A percentile compares a stretch with the other conserved stretches of the same genome.
Conservation (phyloP, 2,113 vertebrate genomes). For the Pseudolaguvia tuberculata region DNA sequence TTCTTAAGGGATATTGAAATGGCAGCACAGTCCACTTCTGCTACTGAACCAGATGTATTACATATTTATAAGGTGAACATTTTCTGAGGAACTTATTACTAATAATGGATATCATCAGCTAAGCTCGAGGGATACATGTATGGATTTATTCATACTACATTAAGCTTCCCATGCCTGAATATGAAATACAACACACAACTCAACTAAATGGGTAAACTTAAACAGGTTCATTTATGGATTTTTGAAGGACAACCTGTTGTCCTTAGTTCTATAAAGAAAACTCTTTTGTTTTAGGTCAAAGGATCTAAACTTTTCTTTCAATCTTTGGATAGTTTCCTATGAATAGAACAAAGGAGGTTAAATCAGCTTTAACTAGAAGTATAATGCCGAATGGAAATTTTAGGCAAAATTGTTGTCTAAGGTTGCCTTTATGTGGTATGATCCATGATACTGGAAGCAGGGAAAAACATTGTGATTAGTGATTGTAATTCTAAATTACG, state of each 20-base stretch:
- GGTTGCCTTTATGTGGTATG: no score
- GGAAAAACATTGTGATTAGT: no score
- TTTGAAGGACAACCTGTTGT: not conserved
- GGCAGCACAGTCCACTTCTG: not conserved
- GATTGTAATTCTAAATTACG: no score
- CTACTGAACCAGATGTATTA: constrained; percentile 1
- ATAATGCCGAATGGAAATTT: no score
- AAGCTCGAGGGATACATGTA: constrained; percentile 9
- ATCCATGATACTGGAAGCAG: no score
- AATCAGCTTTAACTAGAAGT: no score
- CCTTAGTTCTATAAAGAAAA: not conserved
- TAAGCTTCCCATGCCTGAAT: not conserved
- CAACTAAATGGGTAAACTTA: not conserved
- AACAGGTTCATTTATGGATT: not conserved
- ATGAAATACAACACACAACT: not conserved
- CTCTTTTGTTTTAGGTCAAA: not conserved
- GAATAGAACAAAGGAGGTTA: not conserved
- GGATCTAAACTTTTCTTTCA: not conserved
- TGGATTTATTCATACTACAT: not conserved
- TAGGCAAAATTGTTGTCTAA: no score
- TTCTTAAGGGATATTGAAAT: constrained; percentile 14
- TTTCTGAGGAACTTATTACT: constrained; percentile 25
- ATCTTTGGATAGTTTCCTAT: not conserved
- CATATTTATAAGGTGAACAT: constrained; percentile 19
- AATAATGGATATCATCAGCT: constrained; percentile 20